These are phyloP conservation scores for Peromyscus attwateri DNA, from an alignment of 2,797 vertebrate species.

Conservation along the genomic window DNA sequence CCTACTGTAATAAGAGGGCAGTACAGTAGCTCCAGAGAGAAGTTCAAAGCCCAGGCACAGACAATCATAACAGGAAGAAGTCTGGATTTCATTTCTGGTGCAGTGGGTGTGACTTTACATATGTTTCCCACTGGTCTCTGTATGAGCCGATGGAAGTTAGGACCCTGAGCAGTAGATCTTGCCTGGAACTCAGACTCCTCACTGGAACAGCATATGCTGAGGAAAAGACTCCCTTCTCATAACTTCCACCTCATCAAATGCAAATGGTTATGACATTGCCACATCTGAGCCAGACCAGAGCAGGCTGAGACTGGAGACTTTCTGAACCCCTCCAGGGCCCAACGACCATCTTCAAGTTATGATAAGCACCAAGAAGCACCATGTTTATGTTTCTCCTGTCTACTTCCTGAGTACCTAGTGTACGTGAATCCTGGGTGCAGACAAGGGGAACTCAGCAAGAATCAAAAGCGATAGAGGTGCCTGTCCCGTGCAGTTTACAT, in stretches of 20 bases:
- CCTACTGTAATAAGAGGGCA: background rate
- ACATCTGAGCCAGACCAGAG: accelerated
- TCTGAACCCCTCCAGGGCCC: background rate
- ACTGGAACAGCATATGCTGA: background rate
- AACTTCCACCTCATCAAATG: background rate
- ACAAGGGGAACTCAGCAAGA: background rate
- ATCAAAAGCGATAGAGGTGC: background rate
- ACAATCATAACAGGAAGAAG: background rate
- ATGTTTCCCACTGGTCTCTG: background rate
- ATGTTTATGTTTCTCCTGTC: background rate
- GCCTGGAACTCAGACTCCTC: background rate
- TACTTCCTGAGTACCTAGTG: background rate
- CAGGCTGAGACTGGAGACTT: background rate
- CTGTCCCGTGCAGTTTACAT: background rate
- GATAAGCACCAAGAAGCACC: background rate
- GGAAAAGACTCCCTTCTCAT: background rate
- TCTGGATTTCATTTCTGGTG: background rate
- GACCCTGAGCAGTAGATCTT: background rate
- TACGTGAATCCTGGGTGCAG: background rate
- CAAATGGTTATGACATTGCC: background rate
- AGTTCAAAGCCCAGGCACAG: background rate
- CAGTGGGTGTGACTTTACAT: accelerated
- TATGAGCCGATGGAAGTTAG: background rate
- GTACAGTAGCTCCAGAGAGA: no score
- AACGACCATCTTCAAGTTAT: background rate